Evolutionary conservation across 1,140 invertebrate species (phyloP).

Genomic region (Lutraria rhynchaena): DNA sequence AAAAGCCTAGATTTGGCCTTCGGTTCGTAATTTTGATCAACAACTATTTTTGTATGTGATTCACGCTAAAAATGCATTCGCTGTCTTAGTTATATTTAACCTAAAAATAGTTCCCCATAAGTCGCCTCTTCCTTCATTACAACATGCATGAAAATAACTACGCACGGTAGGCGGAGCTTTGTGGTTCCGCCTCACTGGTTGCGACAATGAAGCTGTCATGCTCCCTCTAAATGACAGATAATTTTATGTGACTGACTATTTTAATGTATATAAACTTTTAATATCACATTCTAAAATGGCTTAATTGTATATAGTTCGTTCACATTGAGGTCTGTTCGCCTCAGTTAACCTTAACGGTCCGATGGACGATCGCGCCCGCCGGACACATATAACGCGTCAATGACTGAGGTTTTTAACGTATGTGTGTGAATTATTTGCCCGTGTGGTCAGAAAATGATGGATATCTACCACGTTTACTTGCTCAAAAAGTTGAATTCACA

Average conservation of each 20-base stretch:
- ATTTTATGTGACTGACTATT: constrained; percentile 28
- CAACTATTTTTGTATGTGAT: too few species aligned
- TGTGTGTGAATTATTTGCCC: constrained; percentile 9
- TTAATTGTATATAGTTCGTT: neutral
- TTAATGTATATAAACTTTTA: constrained; percentile 22
- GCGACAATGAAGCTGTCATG: constrained; percentile 28
- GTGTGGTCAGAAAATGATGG: constrained; percentile 35
- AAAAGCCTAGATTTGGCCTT: too few species aligned
- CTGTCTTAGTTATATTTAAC: too few species aligned
- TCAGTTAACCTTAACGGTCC: constrained; percentile 11
- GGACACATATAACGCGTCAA: constrained; percentile 4
- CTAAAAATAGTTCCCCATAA: neutral
- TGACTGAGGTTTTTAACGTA: neutral
- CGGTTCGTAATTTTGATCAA: too few species aligned
- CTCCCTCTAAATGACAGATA: constrained; percentile 31
- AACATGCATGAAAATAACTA: constrained; percentile 2
- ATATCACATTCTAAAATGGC: too few species aligned
- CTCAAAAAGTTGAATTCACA: constrained; percentile 13
- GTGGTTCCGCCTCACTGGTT: neutral
- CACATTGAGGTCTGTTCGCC: constrained; percentile 13
- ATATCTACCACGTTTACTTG: constrained; percentile 16
- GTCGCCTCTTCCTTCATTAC: constrained; percentile 4
- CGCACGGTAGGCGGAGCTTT: constrained; percentile 11
- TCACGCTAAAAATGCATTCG: too few species aligned
- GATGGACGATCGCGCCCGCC: neutral